Conservation (phyloP, 2,113 vertebrate species). For the Myiozetetes cayanensis region DNA sequence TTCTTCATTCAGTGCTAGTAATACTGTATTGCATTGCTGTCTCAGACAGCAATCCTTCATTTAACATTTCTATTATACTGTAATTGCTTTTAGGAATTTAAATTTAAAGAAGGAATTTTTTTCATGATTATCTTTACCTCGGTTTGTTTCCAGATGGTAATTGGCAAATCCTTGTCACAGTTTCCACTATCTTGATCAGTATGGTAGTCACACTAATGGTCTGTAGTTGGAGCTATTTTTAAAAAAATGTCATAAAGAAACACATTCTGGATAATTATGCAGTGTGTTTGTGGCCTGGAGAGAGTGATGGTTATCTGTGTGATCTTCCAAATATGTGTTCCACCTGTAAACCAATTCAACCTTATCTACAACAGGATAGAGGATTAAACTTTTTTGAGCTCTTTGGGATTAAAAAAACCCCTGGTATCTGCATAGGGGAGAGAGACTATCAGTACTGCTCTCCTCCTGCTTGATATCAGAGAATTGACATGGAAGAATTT, state of each 20-base stretch:
- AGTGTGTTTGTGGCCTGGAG: not conserved
- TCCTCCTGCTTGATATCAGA: not conserved
- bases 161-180: not conserved
- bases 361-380: not conserved
- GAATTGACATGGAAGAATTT: not conserved
- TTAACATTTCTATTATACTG: not conserved
- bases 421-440: not conserved
- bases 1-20: not conserved
- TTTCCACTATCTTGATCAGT: not conserved
- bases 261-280: not conserved
- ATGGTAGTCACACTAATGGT: not conserved
- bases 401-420: not conserved
- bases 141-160: not conserved
- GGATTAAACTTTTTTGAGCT: not conserved
- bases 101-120: not conserved
- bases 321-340: not conserved
- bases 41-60: not conserved
- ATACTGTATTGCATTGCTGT: not conserved
- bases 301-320: not conserved
- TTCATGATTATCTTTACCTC: not conserved
- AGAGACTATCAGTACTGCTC: not conserved
- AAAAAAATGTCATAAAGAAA: not conserved
- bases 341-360: not conserved
- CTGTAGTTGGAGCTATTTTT: not conserved
- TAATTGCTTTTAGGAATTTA: not conserved